A percentile compares a stretch with the other conserved stretches of the same genome.
Evolutionary conservation across 2,797 vertebrate genomes (phyloP).

Genomic region (Eupleurogrammus muticus): DNA sequence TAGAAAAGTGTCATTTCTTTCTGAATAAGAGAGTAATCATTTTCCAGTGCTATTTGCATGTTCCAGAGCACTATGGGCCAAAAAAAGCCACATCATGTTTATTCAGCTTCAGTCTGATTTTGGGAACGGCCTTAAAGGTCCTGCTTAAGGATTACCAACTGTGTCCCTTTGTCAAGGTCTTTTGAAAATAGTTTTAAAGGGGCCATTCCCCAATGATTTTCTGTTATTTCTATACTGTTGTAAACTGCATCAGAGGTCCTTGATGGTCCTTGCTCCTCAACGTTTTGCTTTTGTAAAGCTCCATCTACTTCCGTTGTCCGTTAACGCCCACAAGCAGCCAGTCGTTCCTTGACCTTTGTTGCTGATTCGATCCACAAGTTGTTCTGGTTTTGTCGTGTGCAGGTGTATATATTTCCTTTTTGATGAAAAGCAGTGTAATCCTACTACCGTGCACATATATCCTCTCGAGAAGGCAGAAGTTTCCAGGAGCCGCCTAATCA

Average conservation of each 20-base stretch:
- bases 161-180: background rate
- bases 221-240: too few relatives aligned
- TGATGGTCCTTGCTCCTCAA: too few relatives aligned
- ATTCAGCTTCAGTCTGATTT: constrained; percentile 7
- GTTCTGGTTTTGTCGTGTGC: background rate
- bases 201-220: too few relatives aligned
- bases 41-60: constrained; percentile 10
- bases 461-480: too few relatives aligned
- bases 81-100: constrained; percentile 18
- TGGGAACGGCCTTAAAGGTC: background rate
- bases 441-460: too few relatives aligned
- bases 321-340: too few relatives aligned
- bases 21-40: too few relatives aligned
- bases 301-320: background rate
- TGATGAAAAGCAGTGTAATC: too few relatives aligned
- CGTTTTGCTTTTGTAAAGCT: background rate
- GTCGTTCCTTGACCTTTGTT: too few relatives aligned
- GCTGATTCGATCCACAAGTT: background rate
- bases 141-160: constrained; percentile 12
- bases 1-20: background rate
- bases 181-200: constrained; percentile 2
- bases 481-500: too few relatives aligned
- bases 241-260: too few relatives aligned
- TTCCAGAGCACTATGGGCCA: background rate
- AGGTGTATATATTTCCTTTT: too few relatives aligned